These are phyloP conservation scores for Hemaris fuciformis DNA, from an alignment of 2,888 invertebrate genomes.

Conservation along the genomic window DNA sequence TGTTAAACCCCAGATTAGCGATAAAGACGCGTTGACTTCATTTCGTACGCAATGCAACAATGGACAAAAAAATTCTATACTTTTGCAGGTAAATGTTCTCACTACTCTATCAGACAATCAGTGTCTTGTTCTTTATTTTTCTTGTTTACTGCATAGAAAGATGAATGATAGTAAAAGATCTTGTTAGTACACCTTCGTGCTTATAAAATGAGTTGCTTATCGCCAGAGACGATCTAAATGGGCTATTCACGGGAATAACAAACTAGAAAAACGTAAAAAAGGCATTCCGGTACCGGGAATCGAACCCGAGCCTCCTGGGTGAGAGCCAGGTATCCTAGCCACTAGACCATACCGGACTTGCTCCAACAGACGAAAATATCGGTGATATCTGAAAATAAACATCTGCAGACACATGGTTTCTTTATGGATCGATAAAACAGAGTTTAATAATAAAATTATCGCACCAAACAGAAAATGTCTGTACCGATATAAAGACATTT, in stretches of 20 bases:
- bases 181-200: constrained; percentile 29
- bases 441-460: constrained; percentile 2
- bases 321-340: constrained; percentile 88
- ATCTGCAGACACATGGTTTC: neutral
- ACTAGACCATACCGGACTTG: constrained; percentile 81
- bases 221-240: constrained; percentile 23
- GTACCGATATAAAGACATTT: constrained; percentile 12
- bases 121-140: constrained; percentile 42
- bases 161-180: constrained; percentile 40
- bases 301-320: constrained; percentile 85
- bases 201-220: constrained; percentile 22
- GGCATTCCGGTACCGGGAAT: constrained; percentile 69
- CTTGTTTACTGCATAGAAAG: constrained; percentile 44
- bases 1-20: constrained; percentile 42
- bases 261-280: constrained; percentile 27
- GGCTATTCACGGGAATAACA: constrained; percentile 25
- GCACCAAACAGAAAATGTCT: neutral
- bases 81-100: constrained; percentile 42
- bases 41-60: constrained; percentile 46
- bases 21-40: constrained; percentile 31
- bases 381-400: neutral
- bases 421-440: neutral
- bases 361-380: neutral
- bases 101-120: constrained; percentile 45
- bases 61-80: constrained; percentile 39